phyloP scores from a whole-genome alignment of 2,113 vertebrate species.

The Zapornia atra region DNA sequence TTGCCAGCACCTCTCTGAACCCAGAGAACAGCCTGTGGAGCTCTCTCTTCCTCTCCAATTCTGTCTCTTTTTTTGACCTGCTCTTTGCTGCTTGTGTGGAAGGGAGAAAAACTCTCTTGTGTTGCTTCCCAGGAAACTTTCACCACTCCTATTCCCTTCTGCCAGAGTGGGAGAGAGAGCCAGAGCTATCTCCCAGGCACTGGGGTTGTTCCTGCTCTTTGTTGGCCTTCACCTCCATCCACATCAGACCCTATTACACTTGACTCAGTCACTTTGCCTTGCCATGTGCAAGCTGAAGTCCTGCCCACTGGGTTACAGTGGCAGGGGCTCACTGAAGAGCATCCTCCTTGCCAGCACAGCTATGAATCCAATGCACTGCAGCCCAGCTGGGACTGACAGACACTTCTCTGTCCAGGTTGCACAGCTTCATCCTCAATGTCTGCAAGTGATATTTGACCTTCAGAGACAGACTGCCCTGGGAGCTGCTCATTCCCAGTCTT shows the following conservation, averaged over 20 bases:
- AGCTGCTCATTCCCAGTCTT: neutral
- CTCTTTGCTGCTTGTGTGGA: accelerated
- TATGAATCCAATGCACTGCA: neutral
- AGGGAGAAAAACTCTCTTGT: neutral
- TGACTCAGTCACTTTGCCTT: neutral
- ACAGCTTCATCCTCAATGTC: neutral
- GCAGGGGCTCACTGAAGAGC: neutral
- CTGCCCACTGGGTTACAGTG: neutral
- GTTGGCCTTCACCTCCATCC: neutral
- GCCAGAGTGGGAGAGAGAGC: neutral
- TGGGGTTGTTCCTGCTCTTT: neutral
- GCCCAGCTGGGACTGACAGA: neutral
- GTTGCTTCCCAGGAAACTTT: neutral
- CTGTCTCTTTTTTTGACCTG: neutral
- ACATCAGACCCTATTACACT: neutral
- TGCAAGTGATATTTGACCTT: neutral
- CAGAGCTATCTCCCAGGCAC: neutral
- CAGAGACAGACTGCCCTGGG: neutral
- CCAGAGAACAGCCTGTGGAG: neutral
- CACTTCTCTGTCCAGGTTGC: neutral
- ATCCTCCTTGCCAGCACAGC: neutral
- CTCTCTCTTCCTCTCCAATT: neutral
- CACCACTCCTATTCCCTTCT: neutral
- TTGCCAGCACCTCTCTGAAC: neutral
- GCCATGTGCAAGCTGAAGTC: neutral